These are phyloP conservation scores for Opisthocomus hoazin DNA, from an alignment of 2,113 vertebrate species.

Conservation along the genomic window DNA sequence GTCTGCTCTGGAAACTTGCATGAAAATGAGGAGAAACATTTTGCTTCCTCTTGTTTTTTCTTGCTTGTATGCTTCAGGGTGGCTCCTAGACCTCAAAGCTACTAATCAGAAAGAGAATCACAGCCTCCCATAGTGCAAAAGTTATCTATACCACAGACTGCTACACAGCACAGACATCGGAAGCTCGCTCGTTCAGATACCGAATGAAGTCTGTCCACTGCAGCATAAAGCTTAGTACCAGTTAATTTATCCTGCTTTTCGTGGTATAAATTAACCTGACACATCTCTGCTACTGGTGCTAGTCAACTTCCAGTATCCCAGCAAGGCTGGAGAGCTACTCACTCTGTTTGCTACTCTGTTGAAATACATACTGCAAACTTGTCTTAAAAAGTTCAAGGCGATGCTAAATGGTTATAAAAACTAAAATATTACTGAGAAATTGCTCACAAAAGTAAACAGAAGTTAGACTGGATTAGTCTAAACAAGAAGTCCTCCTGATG, in stretches of 20 bases:
- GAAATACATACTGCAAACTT: neutral
- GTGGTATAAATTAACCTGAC: neutral
- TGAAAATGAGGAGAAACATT: neutral
- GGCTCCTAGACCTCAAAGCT: neutral
- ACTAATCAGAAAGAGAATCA: neutral
- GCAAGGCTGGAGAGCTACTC: neutral
- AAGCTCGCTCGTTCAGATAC: neutral
- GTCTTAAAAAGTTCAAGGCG: neutral
- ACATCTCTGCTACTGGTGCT: neutral
- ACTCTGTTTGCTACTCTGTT: neutral
- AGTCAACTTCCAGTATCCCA: neutral
- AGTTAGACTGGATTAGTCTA: conserved; percentile 5
- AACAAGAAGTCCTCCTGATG: conserved; percentile 44
- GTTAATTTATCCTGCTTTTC: neutral
- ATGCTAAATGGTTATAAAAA: neutral
- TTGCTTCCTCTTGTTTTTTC: neutral
- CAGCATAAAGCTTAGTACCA: neutral
- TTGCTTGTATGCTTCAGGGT: neutral
- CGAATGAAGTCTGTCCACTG: neutral
- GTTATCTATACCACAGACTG: neutral
- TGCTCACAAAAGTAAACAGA: neutral
- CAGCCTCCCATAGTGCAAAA: neutral
- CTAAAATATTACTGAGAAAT: neutral
- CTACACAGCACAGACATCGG: neutral
- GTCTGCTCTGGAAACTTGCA: neutral